phyloP scores from a whole-genome alignment of 2,888 invertebrate species.

The Macrosiphum euphorbiae region DNA sequence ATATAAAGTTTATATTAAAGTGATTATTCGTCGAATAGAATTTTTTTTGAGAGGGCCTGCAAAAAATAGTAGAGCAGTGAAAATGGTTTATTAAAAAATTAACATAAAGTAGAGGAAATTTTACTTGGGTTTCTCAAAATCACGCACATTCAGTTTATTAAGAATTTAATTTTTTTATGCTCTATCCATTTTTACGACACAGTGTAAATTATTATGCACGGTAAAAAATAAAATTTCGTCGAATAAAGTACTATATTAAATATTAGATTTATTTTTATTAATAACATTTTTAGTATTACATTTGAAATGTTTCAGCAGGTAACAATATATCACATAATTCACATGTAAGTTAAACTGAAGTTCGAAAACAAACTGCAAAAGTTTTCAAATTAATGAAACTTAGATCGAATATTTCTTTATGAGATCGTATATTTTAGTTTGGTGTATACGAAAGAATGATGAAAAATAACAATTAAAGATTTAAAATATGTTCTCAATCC shows the following conservation, averaged over 20 bases:
- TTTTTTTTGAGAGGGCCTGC: background rate
- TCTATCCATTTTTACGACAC: background rate
- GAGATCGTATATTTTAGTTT: constrained; percentile 26
- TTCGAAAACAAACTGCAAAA: constrained; percentile 44
- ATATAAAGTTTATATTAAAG: background rate
- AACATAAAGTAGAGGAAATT: background rate
- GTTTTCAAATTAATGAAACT: constrained; percentile 55
- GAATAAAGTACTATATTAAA: constrained; percentile 22
- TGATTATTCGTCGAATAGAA: background rate
- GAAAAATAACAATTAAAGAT: constrained; percentile 1
- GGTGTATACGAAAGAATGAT: background rate
- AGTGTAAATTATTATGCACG: background rate
- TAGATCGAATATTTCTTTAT: constrained; percentile 43
- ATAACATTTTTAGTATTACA: constrained; percentile 26
- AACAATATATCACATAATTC: constrained; percentile 21
- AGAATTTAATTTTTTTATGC: constrained; percentile 3
- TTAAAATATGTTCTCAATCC: background rate
- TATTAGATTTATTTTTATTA: constrained; percentile 26
- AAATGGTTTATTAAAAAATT: constrained; percentile 24
- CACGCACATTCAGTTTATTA: background rate
- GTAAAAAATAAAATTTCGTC: background rate
- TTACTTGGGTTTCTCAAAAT: background rate
- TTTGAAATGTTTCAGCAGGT: constrained; percentile 26
- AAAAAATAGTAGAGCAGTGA: background rate
- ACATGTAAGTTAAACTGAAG: constrained; percentile 26